Evolutionary conservation across 1,140 invertebrate genomes (phyloP), one percentile per base, ranked within the genome.

Genomic region (Drosophila repletoides): DNA sequence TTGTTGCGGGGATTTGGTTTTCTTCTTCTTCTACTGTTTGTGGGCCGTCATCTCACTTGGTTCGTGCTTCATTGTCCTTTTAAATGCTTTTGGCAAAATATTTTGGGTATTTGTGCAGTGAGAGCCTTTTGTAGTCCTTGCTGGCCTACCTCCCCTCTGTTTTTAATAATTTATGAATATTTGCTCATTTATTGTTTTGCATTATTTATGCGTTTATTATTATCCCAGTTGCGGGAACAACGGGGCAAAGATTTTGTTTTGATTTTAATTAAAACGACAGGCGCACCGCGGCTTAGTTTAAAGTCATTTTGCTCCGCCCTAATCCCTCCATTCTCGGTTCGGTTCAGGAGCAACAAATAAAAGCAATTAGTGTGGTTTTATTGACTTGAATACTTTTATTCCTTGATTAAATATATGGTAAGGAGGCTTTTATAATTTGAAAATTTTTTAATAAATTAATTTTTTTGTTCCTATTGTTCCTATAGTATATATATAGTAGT

Each of bases 151-250:
- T 31, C 9, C 31, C 10, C 34, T 15, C 19, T 28, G 14, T 41
- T 33, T 63, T 74, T 79, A 81, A 88, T 88, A 88, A 88, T 76
- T 88, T 88, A 84, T 87, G 81, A 84, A 88, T 88, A 87, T 72
- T 84, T 84, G 79, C 55, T 84, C 75, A 87, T 84, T 84, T 84
- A 86, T 84, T 84, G 81, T 87, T 83, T 84, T 83, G 74, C 65
- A 83, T 83, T 83, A 83, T 83, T 83, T 79, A 83, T 83, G 79
- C 70, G 64, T 83, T 83, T 83, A 83, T 84, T 74, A 83, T 86
- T 79, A 63, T 68, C 46, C 40, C 46, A 6, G 22, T 64, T 12
- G 2, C 12, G 24, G 59, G 34, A 58, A 36, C 65, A 60, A 36
- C 14, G 10, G 55, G 65, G 49, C 60, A 79, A 83, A 77, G 79